phyloP scores from a whole-genome alignment of 2,888 invertebrate species.

The Margaritifera margaritifera region DNA sequence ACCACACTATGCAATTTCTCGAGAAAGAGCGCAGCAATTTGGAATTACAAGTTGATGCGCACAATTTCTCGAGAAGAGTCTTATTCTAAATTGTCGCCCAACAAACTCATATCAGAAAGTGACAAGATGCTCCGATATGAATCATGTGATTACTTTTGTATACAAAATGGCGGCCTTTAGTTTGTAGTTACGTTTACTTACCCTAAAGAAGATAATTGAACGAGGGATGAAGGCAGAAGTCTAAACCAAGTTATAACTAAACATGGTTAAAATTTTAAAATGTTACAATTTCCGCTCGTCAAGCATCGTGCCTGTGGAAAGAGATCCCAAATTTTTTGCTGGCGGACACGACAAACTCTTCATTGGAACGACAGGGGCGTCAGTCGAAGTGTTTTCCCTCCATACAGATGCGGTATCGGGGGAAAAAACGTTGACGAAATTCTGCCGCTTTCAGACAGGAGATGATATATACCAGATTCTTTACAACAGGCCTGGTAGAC shows the following conservation, averaged over 20 bases:
- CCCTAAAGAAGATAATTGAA: no score
- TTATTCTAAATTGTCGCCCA: no score
- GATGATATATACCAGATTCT: conserved; percentile 81
- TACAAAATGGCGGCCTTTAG: no score
- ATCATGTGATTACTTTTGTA: no score
- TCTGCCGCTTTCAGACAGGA: conserved; percentile 82
- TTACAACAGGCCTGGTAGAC: conserved; percentile 80
- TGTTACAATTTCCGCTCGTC: conserved; percentile 82
- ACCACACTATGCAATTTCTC: no score
- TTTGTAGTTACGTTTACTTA: no score
- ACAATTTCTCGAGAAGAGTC: no score
- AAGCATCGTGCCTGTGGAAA: conserved; percentile 79
- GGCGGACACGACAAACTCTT: conserved; percentile 78
- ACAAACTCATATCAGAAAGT: no score
- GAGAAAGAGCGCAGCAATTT: no score
- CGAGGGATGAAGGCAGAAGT: no score
- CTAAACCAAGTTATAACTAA: conserved; percentile 17
- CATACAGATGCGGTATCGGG: conserved; percentile 16
- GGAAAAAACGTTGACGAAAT: conserved; percentile 30
- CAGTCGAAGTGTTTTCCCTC: conserved; percentile 74
- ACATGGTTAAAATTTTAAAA: conserved; percentile 82
- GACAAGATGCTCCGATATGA: no score
- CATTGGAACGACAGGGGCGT: conserved; percentile 77
- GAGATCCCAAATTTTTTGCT: conserved; percentile 79
- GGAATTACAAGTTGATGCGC: no score